Evolutionary conservation across 1,140 invertebrate genomes (phyloP), one percentile per base, ranked within the genome.

Genomic region (Panagrolaimus sp.): DNA sequence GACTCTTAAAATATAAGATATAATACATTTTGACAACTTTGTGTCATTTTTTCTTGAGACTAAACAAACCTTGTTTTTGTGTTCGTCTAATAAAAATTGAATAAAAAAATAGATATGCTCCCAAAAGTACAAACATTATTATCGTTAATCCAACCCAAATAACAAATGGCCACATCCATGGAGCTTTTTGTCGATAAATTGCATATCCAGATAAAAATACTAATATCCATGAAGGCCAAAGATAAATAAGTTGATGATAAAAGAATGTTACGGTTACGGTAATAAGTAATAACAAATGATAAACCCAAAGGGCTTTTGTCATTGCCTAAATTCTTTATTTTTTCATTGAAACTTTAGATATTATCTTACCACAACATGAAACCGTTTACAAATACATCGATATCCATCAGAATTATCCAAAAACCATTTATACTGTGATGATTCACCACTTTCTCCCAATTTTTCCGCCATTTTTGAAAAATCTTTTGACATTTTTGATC

Each of bases 101-200:
- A 43, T 32, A 45, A 38, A 68, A 62, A 46, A 68, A 68, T n/a
- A 68, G 38, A 32, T 68, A 68, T 24, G 67, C 67, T 1, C 67
- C 46, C 21, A 68, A 68, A 17, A 68, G 38, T 4, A 68, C 38
- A 24, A 68, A 45, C 24, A 68, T 28, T 64, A n/a, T 17, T 24
- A 43, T 46, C 7, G 67, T 62, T n/a, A 63, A 17, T 12, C 67
- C 67, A n/a, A 43, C 24, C 17, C 46, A 68, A 45, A 68, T 45
- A 44, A 62, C 43, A 43, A 68, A 62, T 10, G 67, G 67, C 67
- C 67, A 68, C 48, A 68, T 62, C 48, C 46, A 62, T 43, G 26
- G 21, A 24, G 67, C 47, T 15, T 63, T 63, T 63, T 17, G 43
- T 24, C 67, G 67, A 21, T n/a, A 63, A 32, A 68, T 62, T 3